A percentile compares a stretch with the other conserved stretches of the same genome.
Evolutionary conservation across 2,113 vertebrate species (phyloP).

Genomic region (Alces alces): DNA sequence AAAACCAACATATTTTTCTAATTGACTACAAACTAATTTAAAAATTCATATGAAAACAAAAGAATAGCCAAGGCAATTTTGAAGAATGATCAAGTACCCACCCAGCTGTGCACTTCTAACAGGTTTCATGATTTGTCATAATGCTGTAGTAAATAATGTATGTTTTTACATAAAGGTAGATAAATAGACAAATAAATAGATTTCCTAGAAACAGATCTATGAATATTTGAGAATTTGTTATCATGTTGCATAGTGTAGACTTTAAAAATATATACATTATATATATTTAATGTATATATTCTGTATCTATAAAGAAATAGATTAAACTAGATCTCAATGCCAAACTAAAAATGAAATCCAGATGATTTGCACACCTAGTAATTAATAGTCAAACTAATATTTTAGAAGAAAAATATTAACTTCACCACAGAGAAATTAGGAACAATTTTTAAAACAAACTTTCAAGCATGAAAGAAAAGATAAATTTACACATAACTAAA

Average conservation of each 20-base stretch:
- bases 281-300: neutral
- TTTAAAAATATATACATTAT: neutral
- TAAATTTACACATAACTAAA: neutral
- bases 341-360: neutral
- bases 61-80: neutral
- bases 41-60: neutral
- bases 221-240: neutral
- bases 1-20: neutral
- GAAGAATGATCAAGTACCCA: neutral
- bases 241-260: too few species aligned
- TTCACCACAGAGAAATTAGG: neutral
- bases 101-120: neutral
- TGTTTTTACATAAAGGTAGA: neutral
- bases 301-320: neutral
- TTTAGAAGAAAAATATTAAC: neutral
- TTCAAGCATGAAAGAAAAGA: neutral
- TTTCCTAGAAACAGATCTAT: neutral
- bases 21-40: neutral
- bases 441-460: neutral
- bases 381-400: neutral
- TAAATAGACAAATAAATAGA: neutral
- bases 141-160: neutral
- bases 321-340: neutral
- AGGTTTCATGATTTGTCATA: neutral
- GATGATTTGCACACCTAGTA: neutral